Evolutionary conservation across 1,140 invertebrate species (phyloP).

Genomic region (Olivierus martensii): DNA sequence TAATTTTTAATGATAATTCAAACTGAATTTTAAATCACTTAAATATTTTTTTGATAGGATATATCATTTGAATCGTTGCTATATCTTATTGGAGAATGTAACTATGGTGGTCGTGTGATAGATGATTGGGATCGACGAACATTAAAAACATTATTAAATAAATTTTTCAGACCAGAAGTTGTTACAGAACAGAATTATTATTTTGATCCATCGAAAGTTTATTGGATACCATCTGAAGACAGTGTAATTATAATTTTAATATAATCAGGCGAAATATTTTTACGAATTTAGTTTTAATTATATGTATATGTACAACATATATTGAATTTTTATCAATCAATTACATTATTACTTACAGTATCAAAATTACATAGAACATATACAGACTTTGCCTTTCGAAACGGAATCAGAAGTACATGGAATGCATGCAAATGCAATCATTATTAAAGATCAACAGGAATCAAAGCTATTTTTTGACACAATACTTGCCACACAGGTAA

Average conservation of each 20-base stretch:
- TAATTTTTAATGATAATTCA: no score
- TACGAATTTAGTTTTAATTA: no score
- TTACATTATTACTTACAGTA: conserved; percentile 31
- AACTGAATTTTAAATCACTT: no score
- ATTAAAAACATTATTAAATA: conserved; percentile 31
- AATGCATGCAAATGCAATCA: conserved; percentile 86
- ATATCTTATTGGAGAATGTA: conserved; percentile 42
- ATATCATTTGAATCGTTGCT: conserved; percentile 36
- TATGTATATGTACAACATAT: no score
- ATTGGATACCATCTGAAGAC: conserved; percentile 55
- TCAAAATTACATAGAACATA: conserved; percentile 59
- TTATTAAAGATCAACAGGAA: conserved; percentile 83
- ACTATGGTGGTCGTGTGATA: conserved; percentile 50
- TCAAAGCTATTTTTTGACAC: conserved; percentile 62
- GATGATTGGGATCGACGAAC: conserved; percentile 39
- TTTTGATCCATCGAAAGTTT: conserved; percentile 42
- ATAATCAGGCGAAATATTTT: no score
- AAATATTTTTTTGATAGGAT: conserved; percentile 24
- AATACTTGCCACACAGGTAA: conserved; percentile 68
- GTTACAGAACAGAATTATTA: conserved; percentile 27
- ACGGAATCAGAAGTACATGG: conserved; percentile 78
- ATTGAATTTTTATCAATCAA: no score
- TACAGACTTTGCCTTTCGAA: conserved; percentile 57
- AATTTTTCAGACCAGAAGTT: conserved; percentile 32
- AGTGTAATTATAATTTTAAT: conserved; percentile 33